Conservation (phyloP, 2,888 invertebrate genomes). For the Hedya salicella region DNA sequence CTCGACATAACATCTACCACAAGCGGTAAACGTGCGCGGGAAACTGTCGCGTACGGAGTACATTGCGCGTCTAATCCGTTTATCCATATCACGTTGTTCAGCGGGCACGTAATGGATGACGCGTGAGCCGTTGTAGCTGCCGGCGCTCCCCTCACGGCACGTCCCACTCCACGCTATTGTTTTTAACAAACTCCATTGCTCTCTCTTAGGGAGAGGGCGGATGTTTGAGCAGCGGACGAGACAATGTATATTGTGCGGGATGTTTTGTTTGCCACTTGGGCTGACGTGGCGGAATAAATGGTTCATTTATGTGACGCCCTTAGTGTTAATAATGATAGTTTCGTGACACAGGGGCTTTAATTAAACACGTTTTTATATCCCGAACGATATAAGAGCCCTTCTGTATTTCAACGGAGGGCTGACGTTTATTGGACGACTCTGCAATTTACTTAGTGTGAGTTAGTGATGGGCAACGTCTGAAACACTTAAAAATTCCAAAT, state of each 20-base stretch:
- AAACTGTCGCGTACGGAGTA: conserved; percentile 31
- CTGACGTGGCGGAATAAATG: conserved; percentile 38
- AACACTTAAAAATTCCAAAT: neutral
- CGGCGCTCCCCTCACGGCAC: neutral
- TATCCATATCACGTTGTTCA: neutral
- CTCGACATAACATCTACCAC: conserved; percentile 60
- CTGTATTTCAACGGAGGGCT: conserved; percentile 26
- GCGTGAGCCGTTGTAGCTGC: neutral
- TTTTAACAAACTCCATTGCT: conserved; percentile 66
- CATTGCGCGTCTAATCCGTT: conserved; percentile 50
- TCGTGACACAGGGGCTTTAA: conserved; percentile 51
- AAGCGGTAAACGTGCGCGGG: conserved; percentile 50
- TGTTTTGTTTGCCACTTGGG: conserved; percentile 34
- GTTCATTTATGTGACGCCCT: conserved; percentile 54
- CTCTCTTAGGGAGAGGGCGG: conserved; percentile 53
- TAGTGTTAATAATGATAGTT: conserved; percentile 62
- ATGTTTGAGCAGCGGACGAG: conserved; percentile 49
- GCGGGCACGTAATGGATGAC: conserved; percentile 7
- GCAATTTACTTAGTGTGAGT: conserved; percentile 14
- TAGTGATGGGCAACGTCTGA: neutral
- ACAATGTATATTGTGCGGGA: conserved; percentile 60
- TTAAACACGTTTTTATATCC: conserved; percentile 39
- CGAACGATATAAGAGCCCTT: conserved; percentile 11
- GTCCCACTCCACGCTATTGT: conserved; percentile 55
- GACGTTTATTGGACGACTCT: conserved; percentile 14